phyloP scores from a whole-genome alignment of 2,113 vertebrate genomes.

The Brachyhypopomus occidentalis region DNA sequence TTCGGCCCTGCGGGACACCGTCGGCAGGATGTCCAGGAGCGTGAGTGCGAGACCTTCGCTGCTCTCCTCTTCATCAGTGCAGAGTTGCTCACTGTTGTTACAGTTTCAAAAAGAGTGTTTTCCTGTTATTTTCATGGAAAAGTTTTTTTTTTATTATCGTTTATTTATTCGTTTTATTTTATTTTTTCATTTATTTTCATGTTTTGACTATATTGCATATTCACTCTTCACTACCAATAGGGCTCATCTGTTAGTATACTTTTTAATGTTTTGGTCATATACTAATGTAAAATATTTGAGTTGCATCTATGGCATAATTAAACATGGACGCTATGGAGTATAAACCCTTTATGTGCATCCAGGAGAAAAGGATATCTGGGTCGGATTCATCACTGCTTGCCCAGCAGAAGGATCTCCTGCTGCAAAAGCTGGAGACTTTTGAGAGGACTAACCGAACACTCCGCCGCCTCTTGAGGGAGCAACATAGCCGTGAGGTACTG shows the following conservation, averaged over 20 bases:
- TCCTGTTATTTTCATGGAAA: no score
- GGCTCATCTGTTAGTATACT: no score
- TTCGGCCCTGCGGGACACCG: conserved; percentile 77
- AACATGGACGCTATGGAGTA: neutral
- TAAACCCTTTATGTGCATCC: neutral
- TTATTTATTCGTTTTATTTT: no score
- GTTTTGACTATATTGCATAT: neutral
- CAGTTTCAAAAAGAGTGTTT: no score
- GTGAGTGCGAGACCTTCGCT: conserved; percentile 52
- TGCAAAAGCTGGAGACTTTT: conserved; percentile 88
- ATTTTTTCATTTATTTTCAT: no score
- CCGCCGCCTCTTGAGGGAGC: conserved; percentile 83
- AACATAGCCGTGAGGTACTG: conserved; percentile 80
- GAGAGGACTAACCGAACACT: conserved; percentile 86
- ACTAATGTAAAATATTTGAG: neutral
- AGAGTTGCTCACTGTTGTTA: neutral
- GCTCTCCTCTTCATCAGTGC: neutral
- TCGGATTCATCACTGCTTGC: conserved; percentile 78
- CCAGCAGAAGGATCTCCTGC: conserved; percentile 84
- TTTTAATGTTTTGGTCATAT: neutral
- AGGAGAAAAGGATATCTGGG: conserved; percentile 80
- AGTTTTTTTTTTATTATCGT: no score
- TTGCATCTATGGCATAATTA: neutral
- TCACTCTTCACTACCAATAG: no score
- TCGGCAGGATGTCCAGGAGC: conserved; percentile 75